Base-by-base conservation (phyloP, 2,113 vertebrate species). In the Vidua chalybeata region DNA sequence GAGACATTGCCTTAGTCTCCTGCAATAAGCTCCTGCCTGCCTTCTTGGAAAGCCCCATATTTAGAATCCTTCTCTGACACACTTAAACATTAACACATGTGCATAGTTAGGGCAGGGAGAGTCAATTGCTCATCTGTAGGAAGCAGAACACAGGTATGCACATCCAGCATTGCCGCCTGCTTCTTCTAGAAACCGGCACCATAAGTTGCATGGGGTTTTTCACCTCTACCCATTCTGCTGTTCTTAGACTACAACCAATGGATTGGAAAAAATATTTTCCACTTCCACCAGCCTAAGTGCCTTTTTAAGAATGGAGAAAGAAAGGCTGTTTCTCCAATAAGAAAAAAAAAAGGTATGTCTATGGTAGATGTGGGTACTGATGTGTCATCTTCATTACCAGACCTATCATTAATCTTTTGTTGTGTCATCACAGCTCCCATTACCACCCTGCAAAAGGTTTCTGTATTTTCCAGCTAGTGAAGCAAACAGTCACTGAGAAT, bases 121-220 rank as follows among this genome's bases (percentile, higher is more conserved):
- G 45, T 23, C 39, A 78, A 33, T 30, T 45, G 45, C 27, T 83
- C n/a, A 22, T 26, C 59, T 54, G 2, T 3, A 45, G 31, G 61
- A 67, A 55, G 41, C 64, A 54, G 88, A 77, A 66, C 30, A 61
- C 27, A 61, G 26, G 30, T 37, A 22, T 1, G 2, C 37, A 49
- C 43, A 67, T 11, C 37, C 59, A 66, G 11, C 45, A 17, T 52
- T 58, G 37, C 39, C 1, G 0, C 8, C 6, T 24, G 19, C 46
- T 59, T 5, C 54, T 68, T 80, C 76, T 39, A 73, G 52, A 77
- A 56, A 28, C 12, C 28, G 67, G 37, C 41, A 11, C 27, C 21
- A 6, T 22, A 31, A 18, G 7, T 5, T 46, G 31, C 0, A 0
- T 1, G 1, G 17, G 33, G 9, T 10, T 62, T 64, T 63, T 43